Evolutionary conservation across 1,140 invertebrate species (phyloP).

Genomic region (Babylonia areolata): DNA sequence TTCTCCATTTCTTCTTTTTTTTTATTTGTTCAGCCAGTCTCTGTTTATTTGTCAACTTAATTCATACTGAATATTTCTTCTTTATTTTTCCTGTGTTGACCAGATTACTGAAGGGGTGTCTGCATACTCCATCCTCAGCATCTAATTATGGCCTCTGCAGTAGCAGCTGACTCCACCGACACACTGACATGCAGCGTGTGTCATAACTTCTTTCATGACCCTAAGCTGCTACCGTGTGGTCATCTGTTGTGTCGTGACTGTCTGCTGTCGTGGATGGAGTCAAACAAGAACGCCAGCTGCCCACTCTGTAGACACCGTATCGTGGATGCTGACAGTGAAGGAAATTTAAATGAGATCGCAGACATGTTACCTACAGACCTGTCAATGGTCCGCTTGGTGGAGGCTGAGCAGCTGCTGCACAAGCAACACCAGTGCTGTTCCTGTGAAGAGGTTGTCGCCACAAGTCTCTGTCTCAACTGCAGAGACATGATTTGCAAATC

Average conservation of each 20-base stretch:
- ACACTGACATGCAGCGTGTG: conserved; percentile 21
- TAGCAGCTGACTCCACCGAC: too few species aligned
- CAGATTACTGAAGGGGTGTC: too few species aligned
- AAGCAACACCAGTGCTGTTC: not conserved
- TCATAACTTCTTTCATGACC: not conserved
- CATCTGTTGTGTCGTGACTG: not conserved
- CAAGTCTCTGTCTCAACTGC: too few species aligned
- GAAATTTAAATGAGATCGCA: not conserved
- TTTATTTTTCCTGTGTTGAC: too few species aligned
- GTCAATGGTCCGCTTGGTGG: not conserved
- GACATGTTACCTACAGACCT: too few species aligned
- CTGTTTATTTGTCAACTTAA: too few species aligned
- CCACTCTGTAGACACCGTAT: not conserved
- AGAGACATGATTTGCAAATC: not conserved
- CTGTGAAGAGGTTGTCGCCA: conserved; percentile 10
- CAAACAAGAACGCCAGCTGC: not conserved
- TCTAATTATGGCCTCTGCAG: too few species aligned
- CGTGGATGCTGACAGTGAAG: not conserved
- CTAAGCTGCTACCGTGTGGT: conserved; percentile 20
- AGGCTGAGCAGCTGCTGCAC: too few species aligned
- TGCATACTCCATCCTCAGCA: too few species aligned
- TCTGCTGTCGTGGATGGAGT: not conserved
- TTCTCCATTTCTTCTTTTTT: too few species aligned
- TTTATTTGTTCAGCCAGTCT: too few species aligned
- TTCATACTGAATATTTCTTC: too few species aligned